Base-by-base conservation (phyloP, 1,140 invertebrate species). In the Araneus ventricosus region DNA sequence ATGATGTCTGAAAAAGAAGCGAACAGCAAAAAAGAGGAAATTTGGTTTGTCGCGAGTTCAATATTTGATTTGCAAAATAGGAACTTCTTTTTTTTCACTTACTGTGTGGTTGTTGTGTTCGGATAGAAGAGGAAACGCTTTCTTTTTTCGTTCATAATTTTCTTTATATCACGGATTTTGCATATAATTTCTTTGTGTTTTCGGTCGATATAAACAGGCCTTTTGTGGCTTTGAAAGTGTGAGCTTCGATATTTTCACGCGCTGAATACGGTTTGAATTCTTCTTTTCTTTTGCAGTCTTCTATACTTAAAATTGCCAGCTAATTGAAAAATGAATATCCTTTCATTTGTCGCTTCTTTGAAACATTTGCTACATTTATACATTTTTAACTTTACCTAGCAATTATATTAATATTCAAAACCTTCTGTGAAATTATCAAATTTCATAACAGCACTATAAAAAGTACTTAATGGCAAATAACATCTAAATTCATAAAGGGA, bases 51-150 rank as follows among this genome's bases (percentile, higher is more conserved):
- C 84, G 82, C 90, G 90, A 86, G 82, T 92, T 92, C 90, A 92
- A 92, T 92, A 92, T 92, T 92, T 92, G 90, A 92, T 92, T 92
- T 92, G 90, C 82, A 92, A 92, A 92, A 86, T 92, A 86, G 90
- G 63, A 84, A 27, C 34, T 27, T 63, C 84, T 91, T 84, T 67
- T 91, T 90, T 57, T 45, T 41, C 80, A 27, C 39, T 41, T 82
- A 17, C n/a, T 82, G 41, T 82, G 80, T 22, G 80, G 80, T 82
- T 82, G 37, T 30, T 82, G 45, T 84, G 82, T 84, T 84, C 45
- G 41, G 30, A 34, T 84, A 52, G n/a, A 57, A 41, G 24, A 84
- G 39, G 82, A 84, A 84, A 84, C 10, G 82, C 39, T 52, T 84
- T 84, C 10, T 52, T 80, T 80, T 37, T 84, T 84, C 34, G 34